Evolutionary conservation across 2,888 invertebrate species (phyloP).

Genomic region (Megalurothrips usitatus): DNA sequence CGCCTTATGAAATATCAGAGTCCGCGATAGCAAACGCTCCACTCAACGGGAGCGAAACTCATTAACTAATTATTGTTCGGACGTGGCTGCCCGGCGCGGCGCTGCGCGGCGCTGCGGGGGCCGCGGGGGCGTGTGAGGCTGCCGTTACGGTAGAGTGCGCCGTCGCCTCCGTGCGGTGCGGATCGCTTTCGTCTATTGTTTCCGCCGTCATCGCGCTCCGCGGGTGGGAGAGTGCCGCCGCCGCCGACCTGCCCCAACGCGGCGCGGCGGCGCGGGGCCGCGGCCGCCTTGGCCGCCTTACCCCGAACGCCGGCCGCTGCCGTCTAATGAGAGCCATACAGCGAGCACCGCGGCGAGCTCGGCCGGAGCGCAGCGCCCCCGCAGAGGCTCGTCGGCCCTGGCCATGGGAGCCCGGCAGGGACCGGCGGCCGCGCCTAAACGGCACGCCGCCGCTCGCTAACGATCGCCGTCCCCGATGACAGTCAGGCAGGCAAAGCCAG

Average conservation of each 20-base stretch:
- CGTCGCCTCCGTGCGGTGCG: not conserved
- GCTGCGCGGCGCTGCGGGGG: not conserved
- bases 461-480: too few relatives aligned
- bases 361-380: too few relatives aligned
- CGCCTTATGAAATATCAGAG: constrained; percentile 11
- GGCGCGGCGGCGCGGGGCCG: too few relatives aligned
- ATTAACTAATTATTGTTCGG: constrained; percentile 22
- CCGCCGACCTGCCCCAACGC: not conserved
- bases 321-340: too few relatives aligned
- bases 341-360: too few relatives aligned
- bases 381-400: too few relatives aligned
- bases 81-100: not conserved
- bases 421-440: too few relatives aligned
- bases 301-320: not conserved
- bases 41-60: constrained; percentile 24
- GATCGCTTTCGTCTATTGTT: not conserved
- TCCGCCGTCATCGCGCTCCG: not conserved
- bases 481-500: too few relatives aligned
- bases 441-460: too few relatives aligned
- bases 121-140: not conserved
- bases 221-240: not conserved
- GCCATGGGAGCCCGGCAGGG: too few relatives aligned
- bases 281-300: too few relatives aligned
- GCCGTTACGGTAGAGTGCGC: too few relatives aligned
- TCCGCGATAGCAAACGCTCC: not conserved